A percentile compares a stretch with the other conserved stretches of the same genome.
phyloP scores from a whole-genome alignment of 2,888 invertebrate genomes.

The Limnephilus auricula region DNA sequence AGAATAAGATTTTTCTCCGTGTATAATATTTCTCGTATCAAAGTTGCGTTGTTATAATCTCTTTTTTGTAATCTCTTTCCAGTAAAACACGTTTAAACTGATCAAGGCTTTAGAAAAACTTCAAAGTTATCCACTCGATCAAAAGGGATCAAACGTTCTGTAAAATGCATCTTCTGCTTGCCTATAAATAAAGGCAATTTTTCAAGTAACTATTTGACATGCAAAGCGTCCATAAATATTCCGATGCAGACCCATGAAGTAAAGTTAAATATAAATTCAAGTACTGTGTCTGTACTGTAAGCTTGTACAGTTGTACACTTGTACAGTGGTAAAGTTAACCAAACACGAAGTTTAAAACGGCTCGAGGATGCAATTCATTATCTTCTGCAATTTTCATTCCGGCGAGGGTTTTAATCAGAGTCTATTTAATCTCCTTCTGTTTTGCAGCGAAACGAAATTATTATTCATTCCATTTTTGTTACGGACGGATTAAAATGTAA shows the following conservation, averaged over 20 bases:
- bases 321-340: background rate
- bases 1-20: no score
- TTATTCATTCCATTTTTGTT: slow-evolving; percentile 11
- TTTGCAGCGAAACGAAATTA: background rate
- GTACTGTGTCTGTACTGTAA: background rate
- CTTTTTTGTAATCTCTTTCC: background rate
- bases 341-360: slow-evolving; percentile 11
- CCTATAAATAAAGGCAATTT: background rate
- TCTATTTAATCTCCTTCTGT: slow-evolving; percentile 37
- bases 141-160: background rate
- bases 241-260: background rate
- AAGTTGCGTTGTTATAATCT: background rate
- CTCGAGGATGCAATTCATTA: slow-evolving; percentile 39
- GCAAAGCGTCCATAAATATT: slow-evolving; percentile 4
- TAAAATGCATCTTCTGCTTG: background rate
- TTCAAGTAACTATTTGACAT: slow-evolving; percentile 2
- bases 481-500: slow-evolving; percentile 19
- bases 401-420: slow-evolving; percentile 11
- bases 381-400: slow-evolving; percentile 14
- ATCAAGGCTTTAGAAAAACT: background rate
- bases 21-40: background rate
- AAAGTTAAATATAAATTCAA: background rate
- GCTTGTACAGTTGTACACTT: background rate
- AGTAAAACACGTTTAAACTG: background rate
- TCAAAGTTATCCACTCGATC: background rate